phyloP scores from a whole-genome alignment of 2,797 vertebrate species.

The Todus mexicanus region DNA sequence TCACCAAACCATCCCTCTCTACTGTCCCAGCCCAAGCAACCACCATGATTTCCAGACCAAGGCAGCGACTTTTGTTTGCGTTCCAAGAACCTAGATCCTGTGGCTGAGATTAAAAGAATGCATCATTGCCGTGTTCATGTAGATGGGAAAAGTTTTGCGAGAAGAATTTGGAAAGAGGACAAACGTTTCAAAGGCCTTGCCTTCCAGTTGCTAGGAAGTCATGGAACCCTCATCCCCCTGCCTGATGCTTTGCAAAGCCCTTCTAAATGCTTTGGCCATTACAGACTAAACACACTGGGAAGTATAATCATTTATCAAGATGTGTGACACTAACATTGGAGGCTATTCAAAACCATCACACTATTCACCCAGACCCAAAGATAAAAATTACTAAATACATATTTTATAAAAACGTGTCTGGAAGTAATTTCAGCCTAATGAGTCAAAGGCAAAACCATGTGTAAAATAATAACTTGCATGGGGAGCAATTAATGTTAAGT shows the following conservation, averaged over 20 bases:
- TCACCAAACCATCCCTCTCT: background rate
- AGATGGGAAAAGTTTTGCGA: background rate
- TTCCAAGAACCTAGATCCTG: background rate
- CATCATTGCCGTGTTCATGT: background rate
- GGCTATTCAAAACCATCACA: background rate
- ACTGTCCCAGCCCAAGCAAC: background rate
- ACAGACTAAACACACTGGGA: constrained; percentile 27
- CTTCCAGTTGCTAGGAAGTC: background rate
- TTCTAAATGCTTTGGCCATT: background rate
- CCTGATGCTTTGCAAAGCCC: background rate
- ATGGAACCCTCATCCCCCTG: background rate
- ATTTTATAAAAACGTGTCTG: background rate
- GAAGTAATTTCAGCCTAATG: background rate
- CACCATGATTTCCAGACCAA: background rate
- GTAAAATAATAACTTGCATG: background rate
- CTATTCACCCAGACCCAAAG: background rate
- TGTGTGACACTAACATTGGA: background rate
- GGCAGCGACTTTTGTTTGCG: background rate
- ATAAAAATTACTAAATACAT: background rate
- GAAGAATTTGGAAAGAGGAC: background rate
- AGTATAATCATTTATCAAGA: background rate
- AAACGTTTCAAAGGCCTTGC: background rate
- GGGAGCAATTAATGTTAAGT: background rate
- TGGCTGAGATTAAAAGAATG: background rate
- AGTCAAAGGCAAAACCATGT: background rate